Evolutionary conservation across 1,140 invertebrate genomes (phyloP).

Genomic region (Megalopta genalis): DNA sequence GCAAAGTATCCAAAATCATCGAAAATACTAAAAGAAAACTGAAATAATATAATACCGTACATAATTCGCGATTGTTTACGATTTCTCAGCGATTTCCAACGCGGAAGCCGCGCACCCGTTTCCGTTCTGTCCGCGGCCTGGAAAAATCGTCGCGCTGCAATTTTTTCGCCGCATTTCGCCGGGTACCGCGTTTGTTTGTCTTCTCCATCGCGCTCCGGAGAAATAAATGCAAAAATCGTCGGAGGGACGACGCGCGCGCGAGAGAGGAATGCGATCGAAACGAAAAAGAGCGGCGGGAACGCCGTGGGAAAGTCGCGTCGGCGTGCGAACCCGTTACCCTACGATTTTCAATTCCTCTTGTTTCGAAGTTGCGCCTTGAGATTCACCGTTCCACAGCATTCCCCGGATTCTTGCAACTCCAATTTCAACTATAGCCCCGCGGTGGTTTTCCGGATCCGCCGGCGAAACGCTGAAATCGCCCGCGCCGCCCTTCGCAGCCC

Average conservation of each 20-base stretch:
- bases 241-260: background rate
- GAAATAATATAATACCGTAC: no score
- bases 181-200: background rate
- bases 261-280: background rate
- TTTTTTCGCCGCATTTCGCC: no score
- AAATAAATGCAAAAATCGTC: background rate
- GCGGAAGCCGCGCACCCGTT: background rate
- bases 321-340: background rate
- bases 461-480: background rate
- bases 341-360: constrained; percentile 34
- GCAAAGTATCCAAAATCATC: no score
- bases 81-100: background rate
- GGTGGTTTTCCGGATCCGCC: constrained; percentile 15
- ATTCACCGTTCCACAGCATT: constrained; percentile 25
- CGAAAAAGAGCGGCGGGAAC: no score
- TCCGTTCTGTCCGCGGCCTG: background rate
- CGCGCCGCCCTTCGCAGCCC: background rate
- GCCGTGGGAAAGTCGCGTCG: no score
- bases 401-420: constrained; percentile 22
- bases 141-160: background rate
- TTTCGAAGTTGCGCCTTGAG: constrained; percentile 23
- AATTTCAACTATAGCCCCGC: constrained; percentile 21
- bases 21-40: no score
- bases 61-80: background rate
- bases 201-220: background rate